These are phyloP conservation scores for Phycodurus eques DNA, from an alignment of 2,113 vertebrate species.

Conservation along the genomic window DNA sequence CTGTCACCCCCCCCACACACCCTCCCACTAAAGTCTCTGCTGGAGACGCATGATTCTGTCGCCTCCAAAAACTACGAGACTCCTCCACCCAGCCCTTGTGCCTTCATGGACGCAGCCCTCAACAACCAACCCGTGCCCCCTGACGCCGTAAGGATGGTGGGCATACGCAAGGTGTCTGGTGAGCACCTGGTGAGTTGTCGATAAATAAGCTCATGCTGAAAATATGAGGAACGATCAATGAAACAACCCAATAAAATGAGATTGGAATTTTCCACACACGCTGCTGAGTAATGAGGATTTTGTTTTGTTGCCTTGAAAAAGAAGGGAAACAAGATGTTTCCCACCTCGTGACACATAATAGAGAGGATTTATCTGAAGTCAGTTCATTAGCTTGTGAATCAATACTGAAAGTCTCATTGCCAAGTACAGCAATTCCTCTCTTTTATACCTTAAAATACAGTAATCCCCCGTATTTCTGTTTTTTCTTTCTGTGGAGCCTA, in stretches of 20 bases:
- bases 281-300: conserved; percentile 26
- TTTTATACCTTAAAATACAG: neutral
- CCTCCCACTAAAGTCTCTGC: conserved; percentile 77
- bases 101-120: conserved; percentile 81
- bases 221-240: neutral
- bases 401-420: conserved; percentile 3
- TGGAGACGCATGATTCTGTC: conserved; percentile 94
- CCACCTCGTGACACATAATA: neutral
- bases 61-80: conserved; percentile 94
- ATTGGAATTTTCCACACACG: conserved; percentile 28
- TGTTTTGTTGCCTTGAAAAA: conserved; percentile 25
- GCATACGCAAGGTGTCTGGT: conserved; percentile 88
- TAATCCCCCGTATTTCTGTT: too few relatives aligned
- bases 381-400: conserved; percentile 8
- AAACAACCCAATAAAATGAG: neutral
- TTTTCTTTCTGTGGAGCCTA: too few relatives aligned
- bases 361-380: conserved; percentile 10
- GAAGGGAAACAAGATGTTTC: conserved; percentile 16
- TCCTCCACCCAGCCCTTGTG: conserved; percentile 84
- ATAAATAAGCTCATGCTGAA: neutral
- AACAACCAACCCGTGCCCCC: conserved; percentile 90
- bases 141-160: conserved; percentile 93
- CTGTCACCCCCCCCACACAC: neutral
- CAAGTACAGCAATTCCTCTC: conserved; percentile 3
- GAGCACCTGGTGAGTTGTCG: conserved; percentile 85